Conservation (phyloP, 2,113 vertebrate species). For the Sisor rabdophorus region DNA sequence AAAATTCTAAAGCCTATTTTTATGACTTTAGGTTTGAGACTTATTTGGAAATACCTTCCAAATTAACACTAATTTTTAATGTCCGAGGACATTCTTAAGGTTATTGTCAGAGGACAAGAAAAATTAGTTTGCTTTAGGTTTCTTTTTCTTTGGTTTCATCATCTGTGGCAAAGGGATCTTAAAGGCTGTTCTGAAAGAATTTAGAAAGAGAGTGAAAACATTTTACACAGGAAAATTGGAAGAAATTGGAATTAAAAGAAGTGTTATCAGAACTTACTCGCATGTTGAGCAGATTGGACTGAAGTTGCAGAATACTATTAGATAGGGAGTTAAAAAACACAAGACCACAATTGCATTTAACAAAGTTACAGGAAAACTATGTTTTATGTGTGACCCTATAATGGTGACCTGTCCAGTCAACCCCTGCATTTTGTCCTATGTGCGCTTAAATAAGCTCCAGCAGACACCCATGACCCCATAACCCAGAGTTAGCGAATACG, state of each 20-base stretch:
- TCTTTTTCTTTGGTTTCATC: conserved; percentile 95
- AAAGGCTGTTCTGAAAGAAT: conserved; percentile 84
- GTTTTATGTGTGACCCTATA: too few species aligned
- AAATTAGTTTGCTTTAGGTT: conserved; percentile 73
- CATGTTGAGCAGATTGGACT: conserved; percentile 98
- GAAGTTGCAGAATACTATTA: conserved; percentile 95
- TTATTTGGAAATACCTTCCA: neutral
- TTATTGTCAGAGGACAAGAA: neutral
- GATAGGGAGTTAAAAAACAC: neutral
- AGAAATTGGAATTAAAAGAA: neutral
- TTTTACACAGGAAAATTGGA: neutral
- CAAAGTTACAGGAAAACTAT: neutral
- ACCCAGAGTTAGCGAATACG: too few species aligned
- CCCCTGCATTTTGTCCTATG: too few species aligned
- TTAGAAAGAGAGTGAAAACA: neutral
- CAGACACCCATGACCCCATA: too few species aligned
- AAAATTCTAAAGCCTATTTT: neutral
- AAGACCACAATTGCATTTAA: neutral
- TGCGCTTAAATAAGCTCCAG: too few species aligned
- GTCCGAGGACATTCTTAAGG: too few species aligned
- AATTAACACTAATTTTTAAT: neutral
- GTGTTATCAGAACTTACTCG: conserved; percentile 81
- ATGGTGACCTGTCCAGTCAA: too few species aligned
- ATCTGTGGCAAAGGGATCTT: conserved; percentile 93
- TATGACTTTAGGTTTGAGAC: neutral